A percentile compares a stretch with the other conserved stretches of the same genome.
phyloP scores from a whole-genome alignment of 2,113 vertebrate species.

The Corapipo altera region DNA sequence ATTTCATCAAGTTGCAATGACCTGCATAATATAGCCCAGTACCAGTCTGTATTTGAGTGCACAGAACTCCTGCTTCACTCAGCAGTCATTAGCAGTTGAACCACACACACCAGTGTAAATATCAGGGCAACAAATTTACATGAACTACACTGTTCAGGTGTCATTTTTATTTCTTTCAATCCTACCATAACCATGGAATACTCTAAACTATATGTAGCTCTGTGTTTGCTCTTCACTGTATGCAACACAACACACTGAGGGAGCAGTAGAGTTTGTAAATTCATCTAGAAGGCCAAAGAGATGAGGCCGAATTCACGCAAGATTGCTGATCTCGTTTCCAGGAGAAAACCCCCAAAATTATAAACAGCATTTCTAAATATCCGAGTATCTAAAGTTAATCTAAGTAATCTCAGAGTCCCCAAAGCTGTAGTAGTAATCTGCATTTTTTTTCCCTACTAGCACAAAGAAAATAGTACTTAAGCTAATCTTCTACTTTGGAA shows the following conservation, averaged over 20 bases:
- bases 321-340: neutral
- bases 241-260: neutral
- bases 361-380: neutral
- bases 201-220: neutral
- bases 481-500: neutral
- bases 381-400: neutral
- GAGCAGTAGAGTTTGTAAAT: neutral
- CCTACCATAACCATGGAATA: neutral
- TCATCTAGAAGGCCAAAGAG: neutral
- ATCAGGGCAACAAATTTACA: neutral
- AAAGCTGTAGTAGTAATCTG: neutral
- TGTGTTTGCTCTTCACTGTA: neutral
- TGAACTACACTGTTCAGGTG: neutral
- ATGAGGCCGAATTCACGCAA: neutral
- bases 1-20: neutral
- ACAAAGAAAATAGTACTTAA: neutral
- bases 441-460: fast-evolving
- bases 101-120: neutral
- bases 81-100: neutral
- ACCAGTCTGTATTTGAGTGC: neutral
- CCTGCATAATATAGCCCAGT: neutral
- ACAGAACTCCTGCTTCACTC: neutral
- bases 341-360: neutral
- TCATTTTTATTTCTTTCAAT: neutral
- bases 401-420: neutral